These are phyloP conservation scores for Alces alces DNA, from an alignment of 2,113 vertebrate genomes.

Conservation along the genomic window DNA sequence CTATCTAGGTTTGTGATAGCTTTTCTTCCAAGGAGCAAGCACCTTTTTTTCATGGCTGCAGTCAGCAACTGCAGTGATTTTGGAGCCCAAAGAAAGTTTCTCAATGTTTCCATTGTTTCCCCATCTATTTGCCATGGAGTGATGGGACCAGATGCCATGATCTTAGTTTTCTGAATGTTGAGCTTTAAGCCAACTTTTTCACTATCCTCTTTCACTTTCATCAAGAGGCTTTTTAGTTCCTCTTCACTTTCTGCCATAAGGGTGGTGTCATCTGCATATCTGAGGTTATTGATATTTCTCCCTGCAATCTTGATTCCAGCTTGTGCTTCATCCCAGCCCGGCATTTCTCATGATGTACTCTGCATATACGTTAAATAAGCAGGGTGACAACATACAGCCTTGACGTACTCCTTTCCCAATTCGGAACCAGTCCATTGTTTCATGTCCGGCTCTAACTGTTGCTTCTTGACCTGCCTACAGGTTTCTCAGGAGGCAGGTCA, in stretches of 20 bases:
- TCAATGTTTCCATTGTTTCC: background rate
- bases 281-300: background rate
- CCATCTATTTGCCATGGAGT: accelerated
- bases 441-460: background rate
- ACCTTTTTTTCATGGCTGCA: background rate
- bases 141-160: accelerated
- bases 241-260: background rate
- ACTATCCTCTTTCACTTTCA: background rate
- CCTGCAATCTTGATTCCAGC: background rate
- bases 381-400: background rate
- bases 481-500: background rate
- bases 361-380: background rate
- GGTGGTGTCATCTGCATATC: background rate
- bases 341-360: background rate
- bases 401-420: background rate
- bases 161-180: background rate
- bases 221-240: background rate
- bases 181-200: background rate
- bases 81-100: background rate
- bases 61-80: background rate
- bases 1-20: background rate
- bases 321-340: background rate
- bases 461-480: background rate
- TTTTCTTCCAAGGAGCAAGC: background rate
- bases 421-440: background rate